phyloP scores from a whole-genome alignment of 1,140 invertebrate genomes.

The Drosophila pseudoananassae region DNA sequence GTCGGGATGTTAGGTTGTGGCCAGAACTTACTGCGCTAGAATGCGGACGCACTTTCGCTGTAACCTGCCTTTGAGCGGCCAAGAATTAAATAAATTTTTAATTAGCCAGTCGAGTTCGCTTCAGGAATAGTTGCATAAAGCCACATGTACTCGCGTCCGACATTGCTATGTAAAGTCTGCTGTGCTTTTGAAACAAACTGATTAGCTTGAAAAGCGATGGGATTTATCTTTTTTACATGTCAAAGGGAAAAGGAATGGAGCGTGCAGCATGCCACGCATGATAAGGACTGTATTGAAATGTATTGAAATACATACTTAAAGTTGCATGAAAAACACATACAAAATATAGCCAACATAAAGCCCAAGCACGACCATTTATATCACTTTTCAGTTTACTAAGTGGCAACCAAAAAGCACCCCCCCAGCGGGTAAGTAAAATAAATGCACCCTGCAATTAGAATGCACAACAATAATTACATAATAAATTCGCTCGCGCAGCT shows the following conservation, averaged over 20 bases:
- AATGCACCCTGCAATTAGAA: constrained; percentile 56
- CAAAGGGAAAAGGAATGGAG: background rate
- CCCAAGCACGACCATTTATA: background rate
- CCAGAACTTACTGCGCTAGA: constrained; percentile 7
- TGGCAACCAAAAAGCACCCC: constrained; percentile 3
- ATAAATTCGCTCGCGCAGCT: constrained; percentile 49
- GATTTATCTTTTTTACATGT: background rate
- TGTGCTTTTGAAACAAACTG: constrained; percentile 14
- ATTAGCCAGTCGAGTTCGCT: constrained; percentile 54
- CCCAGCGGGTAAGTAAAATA: constrained; percentile 24
- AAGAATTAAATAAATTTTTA: constrained; percentile 77
- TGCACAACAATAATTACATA: constrained; percentile 59
- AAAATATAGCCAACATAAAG: background rate
- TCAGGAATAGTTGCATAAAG: constrained; percentile 14
- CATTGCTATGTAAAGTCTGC: constrained; percentile 4
- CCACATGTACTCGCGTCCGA: constrained; percentile 13
- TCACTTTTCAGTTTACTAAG: background rate
- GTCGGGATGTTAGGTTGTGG: constrained; percentile 14
- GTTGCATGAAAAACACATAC: background rate
- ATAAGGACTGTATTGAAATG: no score
- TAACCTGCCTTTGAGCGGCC: constrained; percentile 46
- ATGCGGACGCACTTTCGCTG: constrained; percentile 60
- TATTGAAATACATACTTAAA: background rate
- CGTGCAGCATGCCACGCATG: no score
- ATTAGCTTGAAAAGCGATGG: constrained; percentile 18